Conservation (phyloP, 2,113 vertebrate species). For the Pomatorhinus ruficollis region DNA sequence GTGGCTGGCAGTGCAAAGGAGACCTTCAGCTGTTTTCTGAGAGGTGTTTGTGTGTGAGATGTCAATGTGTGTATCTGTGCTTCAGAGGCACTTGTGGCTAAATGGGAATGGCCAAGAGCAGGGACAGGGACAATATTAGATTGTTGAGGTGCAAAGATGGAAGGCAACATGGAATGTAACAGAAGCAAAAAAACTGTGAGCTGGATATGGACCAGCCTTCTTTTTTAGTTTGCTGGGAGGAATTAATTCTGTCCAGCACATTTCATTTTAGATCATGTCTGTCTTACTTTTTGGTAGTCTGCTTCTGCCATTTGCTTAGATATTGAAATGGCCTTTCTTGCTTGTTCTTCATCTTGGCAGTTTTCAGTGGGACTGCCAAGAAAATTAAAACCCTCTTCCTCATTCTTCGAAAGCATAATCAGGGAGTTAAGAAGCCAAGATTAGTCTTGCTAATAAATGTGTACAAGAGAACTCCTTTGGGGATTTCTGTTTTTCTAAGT, state of each 20-base stretch:
- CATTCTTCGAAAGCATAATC: background rate
- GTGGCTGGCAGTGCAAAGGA: background rate
- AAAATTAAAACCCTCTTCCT: background rate
- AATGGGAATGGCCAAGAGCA: background rate
- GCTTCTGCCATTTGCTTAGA: background rate
- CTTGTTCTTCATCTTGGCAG: background rate
- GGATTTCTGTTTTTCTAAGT: background rate
- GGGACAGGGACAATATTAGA: background rate
- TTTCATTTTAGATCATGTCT: background rate
- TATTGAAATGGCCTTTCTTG: background rate
- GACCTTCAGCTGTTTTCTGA: background rate
- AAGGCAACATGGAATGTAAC: background rate
- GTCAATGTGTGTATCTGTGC: background rate
- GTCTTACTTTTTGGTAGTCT: background rate
- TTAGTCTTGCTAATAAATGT: conserved; percentile 13
- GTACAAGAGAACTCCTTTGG: background rate
- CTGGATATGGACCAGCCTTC: background rate
- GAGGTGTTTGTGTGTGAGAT: background rate
- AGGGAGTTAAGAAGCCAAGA: background rate
- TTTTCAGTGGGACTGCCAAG: background rate
- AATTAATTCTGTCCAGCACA: background rate
- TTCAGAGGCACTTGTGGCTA: rapidly evolving
- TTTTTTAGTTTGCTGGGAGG: background rate
- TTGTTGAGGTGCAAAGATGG: background rate
- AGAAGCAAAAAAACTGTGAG: background rate